Evolutionary conservation across 2,888 invertebrate species (phyloP).

Genomic region (Drosophila emarginata): DNA sequence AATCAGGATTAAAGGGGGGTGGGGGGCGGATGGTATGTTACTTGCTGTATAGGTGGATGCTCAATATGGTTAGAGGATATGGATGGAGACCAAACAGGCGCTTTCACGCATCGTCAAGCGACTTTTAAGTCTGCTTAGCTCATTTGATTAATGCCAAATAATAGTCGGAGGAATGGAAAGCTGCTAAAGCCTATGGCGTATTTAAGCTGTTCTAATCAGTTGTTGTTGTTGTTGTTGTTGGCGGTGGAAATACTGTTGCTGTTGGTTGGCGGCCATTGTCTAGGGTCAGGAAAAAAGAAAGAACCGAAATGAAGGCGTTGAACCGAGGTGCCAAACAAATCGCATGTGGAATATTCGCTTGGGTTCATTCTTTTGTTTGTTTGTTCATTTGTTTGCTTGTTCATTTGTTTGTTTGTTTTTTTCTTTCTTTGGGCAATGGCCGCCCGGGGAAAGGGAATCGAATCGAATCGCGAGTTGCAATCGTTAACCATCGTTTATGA

Average conservation of each 20-base stretch:
- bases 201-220: conserved; percentile 13
- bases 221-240: neutral
- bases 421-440: neutral
- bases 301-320: conserved; percentile 5
- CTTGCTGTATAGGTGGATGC: neutral
- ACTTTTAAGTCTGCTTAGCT: conserved; percentile 21
- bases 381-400: no score
- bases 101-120: conserved; percentile 37
- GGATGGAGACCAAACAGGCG: neutral
- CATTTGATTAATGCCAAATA: conserved; percentile 39
- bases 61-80: neutral
- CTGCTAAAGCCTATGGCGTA: neutral
- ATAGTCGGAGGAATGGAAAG: conserved; percentile 7
- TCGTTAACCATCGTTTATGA: no score
- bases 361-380: neutral
- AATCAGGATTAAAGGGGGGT: neutral
- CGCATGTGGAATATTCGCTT: conserved; percentile 20
- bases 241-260: neutral
- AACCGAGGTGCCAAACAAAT: conserved; percentile 9
- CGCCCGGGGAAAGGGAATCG: neutral
- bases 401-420: no score
- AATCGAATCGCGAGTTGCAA: neutral
- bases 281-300: neutral
- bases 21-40: neutral
- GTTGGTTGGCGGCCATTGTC: neutral